Evolutionary conservation across 2,113 vertebrate species (phyloP), one percentile per base, ranked within the genome.

Genomic region (Upupa epops): DNA sequence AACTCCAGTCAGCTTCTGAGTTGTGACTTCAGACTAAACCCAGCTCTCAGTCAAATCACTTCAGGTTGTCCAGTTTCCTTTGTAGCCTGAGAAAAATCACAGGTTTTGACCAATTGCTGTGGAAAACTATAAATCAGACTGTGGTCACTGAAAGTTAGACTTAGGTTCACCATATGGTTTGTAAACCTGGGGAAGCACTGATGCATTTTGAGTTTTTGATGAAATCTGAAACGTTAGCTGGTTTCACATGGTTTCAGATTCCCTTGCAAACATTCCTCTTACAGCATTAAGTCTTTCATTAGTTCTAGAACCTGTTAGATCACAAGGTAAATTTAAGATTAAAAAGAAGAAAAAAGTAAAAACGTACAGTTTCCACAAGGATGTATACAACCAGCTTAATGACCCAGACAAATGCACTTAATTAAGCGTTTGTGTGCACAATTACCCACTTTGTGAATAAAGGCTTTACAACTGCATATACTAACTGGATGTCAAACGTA

Each of bases 101-200:
- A 46, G 58, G 0, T 95, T 94, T 90, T 94, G 92, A 93, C 83
- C 88, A 90, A 76, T 73, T 95, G 90, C 83, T 4, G 2, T 76
- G 74, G 63, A 92, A 91, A 92, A 78, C 94, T 70, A 96, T 96
- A 94, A 93, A 96, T 96, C 92, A 96, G 89, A 34, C 64, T 48
- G 22, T 48, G 90, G 90, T 89, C 86, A 93, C 37, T 92, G 88
- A 93, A 94, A 88, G 74, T 65, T 81, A 84, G 80, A 58, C 70
- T 90, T 88, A 88, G 88, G 83, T 92, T 90, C 92, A 90, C 93
- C 93, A 95, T 95, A 92, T 96, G 92, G 92, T 93, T 94, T 92
- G 88, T 80, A 95, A 96, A 96, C 83, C 90, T 93, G 86, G 70
- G 64, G 77, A 96, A 95, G 86, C 92, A 66, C 81, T 90, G 92